Conservation (phyloP, 2,113 vertebrate species). For the Festucalex cinctus region DNA sequence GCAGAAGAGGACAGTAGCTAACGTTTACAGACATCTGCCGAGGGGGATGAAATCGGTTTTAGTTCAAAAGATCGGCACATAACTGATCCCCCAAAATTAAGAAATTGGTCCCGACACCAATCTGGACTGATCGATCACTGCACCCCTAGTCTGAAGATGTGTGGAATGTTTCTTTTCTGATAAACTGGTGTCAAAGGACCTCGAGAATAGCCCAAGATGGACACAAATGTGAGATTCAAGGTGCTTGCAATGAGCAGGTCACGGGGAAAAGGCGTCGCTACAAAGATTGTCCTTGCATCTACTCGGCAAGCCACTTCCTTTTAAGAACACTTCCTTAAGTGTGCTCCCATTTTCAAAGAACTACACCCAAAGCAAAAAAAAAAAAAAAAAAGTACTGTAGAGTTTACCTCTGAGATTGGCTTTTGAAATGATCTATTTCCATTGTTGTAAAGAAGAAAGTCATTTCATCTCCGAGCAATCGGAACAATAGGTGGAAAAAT, state of each 20-base stretch:
- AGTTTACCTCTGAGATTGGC: constrained; percentile 3
- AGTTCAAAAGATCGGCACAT: no score
- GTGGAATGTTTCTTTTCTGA: constrained; percentile 21
- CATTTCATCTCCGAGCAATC: constrained; percentile 22
- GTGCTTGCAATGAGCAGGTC: neutral
- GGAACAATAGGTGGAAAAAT: constrained; percentile 36
- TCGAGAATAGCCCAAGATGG: no score
- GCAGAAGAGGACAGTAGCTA: no score
- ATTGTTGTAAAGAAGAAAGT: constrained; percentile 50
- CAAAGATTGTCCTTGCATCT: constrained; percentile 18
- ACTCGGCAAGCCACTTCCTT: constrained; percentile 21
- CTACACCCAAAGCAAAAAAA: constrained; percentile 1
- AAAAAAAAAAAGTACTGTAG: neutral
- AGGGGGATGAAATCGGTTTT: no score
- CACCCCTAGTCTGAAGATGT: neutral
- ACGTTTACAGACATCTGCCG: no score
- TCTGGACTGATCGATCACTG: no score
- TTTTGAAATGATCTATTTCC: constrained; percentile 35
- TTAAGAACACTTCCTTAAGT: constrained; percentile 15
- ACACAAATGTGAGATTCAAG: no score
- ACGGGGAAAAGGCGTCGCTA: no score
- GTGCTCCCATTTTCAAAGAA: constrained; percentile 22
- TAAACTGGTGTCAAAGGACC: no score
- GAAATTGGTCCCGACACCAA: no score
- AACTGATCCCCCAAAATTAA: no score